Evolutionary conservation across 1,140 invertebrate species (phyloP).

Genomic region (Cydia fagiglandana): DNA sequence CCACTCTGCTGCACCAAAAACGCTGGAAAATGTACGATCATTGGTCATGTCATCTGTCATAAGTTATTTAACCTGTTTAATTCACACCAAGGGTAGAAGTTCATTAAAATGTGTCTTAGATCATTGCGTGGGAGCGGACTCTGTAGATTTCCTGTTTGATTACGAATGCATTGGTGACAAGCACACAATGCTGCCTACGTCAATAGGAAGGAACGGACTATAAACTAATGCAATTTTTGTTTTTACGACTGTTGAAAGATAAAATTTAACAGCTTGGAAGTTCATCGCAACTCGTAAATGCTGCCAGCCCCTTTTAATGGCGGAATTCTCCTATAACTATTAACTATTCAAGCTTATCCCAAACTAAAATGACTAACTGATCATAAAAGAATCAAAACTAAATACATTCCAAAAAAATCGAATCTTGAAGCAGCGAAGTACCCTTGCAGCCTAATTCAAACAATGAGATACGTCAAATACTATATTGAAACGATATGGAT

Average conservation of each 20-base stretch:
- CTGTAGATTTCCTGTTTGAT: constrained; percentile 50
- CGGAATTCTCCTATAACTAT: background rate
- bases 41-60: no score
- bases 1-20: no score
- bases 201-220: constrained; percentile 22
- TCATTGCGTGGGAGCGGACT: background rate
- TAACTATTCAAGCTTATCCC: background rate
- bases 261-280: constrained; percentile 11
- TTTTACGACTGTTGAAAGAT: constrained; percentile 19
- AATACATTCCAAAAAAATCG: no score
- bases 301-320: constrained; percentile 14
- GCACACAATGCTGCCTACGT: constrained; percentile 40
- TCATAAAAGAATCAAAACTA: no score
- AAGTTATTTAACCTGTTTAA: no score
- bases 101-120: no score
- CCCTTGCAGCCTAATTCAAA: no score
- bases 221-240: background rate
- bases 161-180: constrained; percentile 41
- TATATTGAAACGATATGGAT: no score
- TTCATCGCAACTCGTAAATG: constrained; percentile 7
- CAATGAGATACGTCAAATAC: no score
- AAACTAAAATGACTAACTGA: background rate
- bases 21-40: no score
- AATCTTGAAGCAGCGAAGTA: no score
- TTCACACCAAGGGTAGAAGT: no score